Conservation (phyloP, 2,888 invertebrate species). For the Drepanosiphum platanoidis region DNA sequence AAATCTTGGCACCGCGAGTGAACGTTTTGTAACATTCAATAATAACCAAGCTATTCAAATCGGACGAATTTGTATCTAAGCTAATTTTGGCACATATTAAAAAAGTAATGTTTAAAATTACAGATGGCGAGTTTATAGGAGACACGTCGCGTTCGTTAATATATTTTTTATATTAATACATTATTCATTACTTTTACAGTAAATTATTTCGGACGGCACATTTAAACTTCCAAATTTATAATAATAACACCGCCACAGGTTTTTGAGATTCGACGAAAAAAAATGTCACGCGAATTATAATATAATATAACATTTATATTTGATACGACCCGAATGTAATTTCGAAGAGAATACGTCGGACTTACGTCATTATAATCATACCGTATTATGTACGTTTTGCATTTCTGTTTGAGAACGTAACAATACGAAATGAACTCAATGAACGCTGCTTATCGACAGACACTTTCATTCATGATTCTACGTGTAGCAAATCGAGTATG, state of each 20-base stretch:
- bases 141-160: neutral
- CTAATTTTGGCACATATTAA: constrained; percentile 25
- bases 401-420: neutral
- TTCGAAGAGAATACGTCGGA: neutral
- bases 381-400: too few species aligned
- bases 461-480: constrained; percentile 26
- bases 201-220: neutral
- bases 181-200: neutral
- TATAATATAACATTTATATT: neutral
- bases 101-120: neutral
- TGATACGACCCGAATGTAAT: neutral
- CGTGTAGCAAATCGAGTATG: constrained; percentile 31
- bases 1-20: constrained; percentile 35
- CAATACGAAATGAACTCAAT: constrained; percentile 1
- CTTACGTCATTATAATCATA: neutral
- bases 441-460: neutral
- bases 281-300: neutral
- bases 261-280: neutral
- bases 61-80: constrained; percentile 12
- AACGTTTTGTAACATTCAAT: constrained; percentile 28
- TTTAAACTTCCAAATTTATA: neutral
- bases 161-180: neutral
- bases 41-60: neutral
- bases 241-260: neutral
- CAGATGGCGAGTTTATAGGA: neutral